Evolutionary conservation across 2,797 vertebrate species (phyloP), one percentile per base, ranked within the genome.

Genomic region (Mormyrus hasselquistii): DNA sequence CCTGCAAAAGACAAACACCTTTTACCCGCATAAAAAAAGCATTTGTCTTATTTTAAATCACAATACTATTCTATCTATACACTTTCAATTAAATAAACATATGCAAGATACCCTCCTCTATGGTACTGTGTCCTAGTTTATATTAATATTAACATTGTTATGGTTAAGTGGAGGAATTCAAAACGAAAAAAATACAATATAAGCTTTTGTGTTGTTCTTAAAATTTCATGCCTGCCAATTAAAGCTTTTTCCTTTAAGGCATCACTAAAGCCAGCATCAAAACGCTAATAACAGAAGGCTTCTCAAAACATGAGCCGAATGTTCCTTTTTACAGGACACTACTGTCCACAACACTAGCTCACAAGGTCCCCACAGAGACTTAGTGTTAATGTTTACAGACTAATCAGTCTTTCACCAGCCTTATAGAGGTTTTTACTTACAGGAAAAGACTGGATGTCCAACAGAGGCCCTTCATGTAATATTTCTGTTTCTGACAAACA

Each of bases 11-110:
- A 89, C 47, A 52, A 86, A 87, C 52, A 69, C 65, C 34, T 41
- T 47, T 41, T 41, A 59, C 87, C 44, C 73, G 22, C 7, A 62
- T 57, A 59, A 73, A 90, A 88, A 88, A 87, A 79, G 79, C 87
- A 87, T 88, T 57, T 79, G 62, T 88, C 86, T 89, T 7, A 79
- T 79, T 79, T 79, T 41, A 44, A 79, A 83, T 59, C 88, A 83
- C 62, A 88, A 86, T 59, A 47, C 59, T 88, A 83, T 76, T 65
- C 14, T 49, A 38, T 8, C 53, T n/a, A 59, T 44, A 53, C 85
- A 87, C 90, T 14, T 87, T 65, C 76, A 90, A 83, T 82, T 85
- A 90, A 87, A 87, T 89, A 88, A 88, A 88, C 14, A 50, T 59
- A 29, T 85, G 44, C 25, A 83, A 59, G 76, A 57, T 59, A 47